phyloP scores from a whole-genome alignment of 2,888 invertebrate genomes.

The Brachylomia viminalis region DNA sequence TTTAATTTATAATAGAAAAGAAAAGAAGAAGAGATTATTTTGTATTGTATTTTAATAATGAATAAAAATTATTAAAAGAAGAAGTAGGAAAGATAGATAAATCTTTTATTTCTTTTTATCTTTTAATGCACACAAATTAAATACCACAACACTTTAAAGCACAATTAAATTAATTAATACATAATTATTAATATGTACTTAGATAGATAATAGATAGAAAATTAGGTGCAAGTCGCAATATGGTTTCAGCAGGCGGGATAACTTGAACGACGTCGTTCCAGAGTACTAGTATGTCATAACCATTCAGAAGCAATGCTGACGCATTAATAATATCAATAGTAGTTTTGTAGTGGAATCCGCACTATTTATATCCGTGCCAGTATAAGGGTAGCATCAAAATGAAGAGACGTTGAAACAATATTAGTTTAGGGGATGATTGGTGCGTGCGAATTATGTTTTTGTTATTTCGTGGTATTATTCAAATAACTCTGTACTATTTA shows the following conservation, averaged over 20 bases:
- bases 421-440: neutral
- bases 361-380: constrained; percentile 41
- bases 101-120: neutral
- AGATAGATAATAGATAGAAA: neutral
- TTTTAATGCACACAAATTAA: no score
- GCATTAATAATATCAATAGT: constrained; percentile 1
- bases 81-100: neutral
- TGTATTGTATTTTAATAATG: no score
- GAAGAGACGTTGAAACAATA: constrained; percentile 9
- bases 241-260: neutral
- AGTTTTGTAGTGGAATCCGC: constrained; percentile 26
- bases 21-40: no score
- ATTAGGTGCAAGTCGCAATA: neutral
- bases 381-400: constrained; percentile 28
- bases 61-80: no score
- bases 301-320: neutral
- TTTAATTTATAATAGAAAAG: neutral
- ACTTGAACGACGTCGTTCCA: neutral
- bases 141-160: neutral
- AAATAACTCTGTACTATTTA: neutral
- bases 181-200: neutral
- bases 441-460: neutral
- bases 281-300: constrained; percentile 28
- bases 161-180: neutral
- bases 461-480: neutral